Evolutionary conservation across 2,113 vertebrate species (phyloP), one percentile per base, ranked within the genome.

Genomic region (Gopherus evgoodei): DNA sequence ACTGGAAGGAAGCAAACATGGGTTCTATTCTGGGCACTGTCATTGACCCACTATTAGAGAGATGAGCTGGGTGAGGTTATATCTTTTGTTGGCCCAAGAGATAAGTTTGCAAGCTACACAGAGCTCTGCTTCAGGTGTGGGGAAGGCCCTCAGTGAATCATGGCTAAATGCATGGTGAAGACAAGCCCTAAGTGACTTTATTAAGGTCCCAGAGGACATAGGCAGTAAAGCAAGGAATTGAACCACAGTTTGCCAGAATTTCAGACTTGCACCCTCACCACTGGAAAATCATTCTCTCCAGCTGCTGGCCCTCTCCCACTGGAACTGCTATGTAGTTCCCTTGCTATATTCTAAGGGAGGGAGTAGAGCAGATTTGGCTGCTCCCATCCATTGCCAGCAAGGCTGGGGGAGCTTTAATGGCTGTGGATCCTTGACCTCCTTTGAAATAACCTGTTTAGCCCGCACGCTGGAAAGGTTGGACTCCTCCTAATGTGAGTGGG

Each of bases 1-100:
- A 31, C 62, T n/a, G 35, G 62, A 69, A 21, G 35, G 17, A 69
- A 69, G 62, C 83, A 83, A 93, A 8, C 6, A 6, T 0, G 0
- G 8, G 19, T 42, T 79, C 19, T 1, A 27, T n/a, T 87, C 53
- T 53, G 87, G 38, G 27, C 84, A 44, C 31, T 0, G 0, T 42
- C 90, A 65, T n/a, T 84, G 35, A 80, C 52, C 82, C 76, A 22
- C 81, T 89, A 35, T 19, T n/a, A 35, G 62, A 21, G 62, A 35
- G 29, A 62, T 3, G 13, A 31, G 29, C 59, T 62, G 62, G 16
- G 17, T n/a, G 35, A 69, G 62, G 16, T 69, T 9, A 5, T 69
- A 69, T 69, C 62, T n/a, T 69, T 69, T n/a, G 62, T n/a, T 35
- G 62, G 62, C 4, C 35, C 62, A 17, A 69, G 31, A 69, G 62